Evolutionary conservation across 2,797 vertebrate species (phyloP), one percentile per base, ranked within the genome.

Genomic region (Babyrousa celebensis): DNA sequence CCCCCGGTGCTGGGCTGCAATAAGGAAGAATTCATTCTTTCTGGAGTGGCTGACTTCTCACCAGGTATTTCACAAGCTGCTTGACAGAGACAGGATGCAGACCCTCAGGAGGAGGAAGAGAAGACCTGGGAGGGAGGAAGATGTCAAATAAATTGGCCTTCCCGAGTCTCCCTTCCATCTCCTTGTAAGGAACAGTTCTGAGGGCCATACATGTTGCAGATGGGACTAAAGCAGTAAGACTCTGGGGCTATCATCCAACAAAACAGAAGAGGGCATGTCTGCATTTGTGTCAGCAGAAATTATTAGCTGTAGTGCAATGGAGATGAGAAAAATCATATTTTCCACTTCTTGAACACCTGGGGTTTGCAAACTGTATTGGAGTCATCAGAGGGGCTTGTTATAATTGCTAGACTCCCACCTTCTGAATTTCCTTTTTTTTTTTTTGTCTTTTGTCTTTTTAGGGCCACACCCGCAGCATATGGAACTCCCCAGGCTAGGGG

Each of bases 41-140:
- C 27, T 25, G 52, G 70, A 63, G 74, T 11, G 56, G 70, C 85
- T 52, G 75, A 91, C 40, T 82, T 90, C 88, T 95, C 84, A 32
- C 40, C 12, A 17, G 60, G 25, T 25, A 70, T 91, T 96, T 74
- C 52, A 71, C 21, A 80, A 89, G 36, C 52, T 65, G 6, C 12
- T 15, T 74, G 79, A 85, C 27, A 32, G 1, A 70, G 85, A 83
- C 2, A 52, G 82, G 89, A 62, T 29, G 60, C 58, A 95, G 85
- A 94, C 74, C 15, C 25, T 29, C 32, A 21, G 1, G 36, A 12
- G 58, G 16, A 75, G 58, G 63, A 83, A 63, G 43, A 56, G 18
- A 65, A 48, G 74, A 56, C 43, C n/a, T 2, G 15, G 18, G 52
- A 74, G 32, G 32, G 27, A 54, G 27, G 25, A 85, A 54, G 63